phyloP scores from a whole-genome alignment of 2,888 invertebrate genomes.

The Hydraecia micacea region DNA sequence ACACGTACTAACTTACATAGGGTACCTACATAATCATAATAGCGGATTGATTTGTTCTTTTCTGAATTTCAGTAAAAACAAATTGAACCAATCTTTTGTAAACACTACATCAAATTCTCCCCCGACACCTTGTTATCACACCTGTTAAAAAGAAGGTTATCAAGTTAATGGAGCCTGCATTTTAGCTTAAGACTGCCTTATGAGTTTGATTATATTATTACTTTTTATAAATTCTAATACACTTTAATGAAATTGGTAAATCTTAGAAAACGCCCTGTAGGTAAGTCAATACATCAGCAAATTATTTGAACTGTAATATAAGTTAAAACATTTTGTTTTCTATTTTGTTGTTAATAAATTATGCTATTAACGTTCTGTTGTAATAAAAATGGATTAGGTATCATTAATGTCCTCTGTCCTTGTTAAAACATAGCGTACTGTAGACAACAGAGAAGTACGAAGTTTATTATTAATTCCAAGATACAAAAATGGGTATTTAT shows the following conservation, averaged over 20 bases:
- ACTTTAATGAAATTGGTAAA: constrained; percentile 33
- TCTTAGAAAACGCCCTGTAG: constrained; percentile 18
- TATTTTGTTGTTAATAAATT: constrained; percentile 63
- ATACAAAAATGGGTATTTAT: constrained; percentile 46
- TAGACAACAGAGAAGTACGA: constrained; percentile 38
- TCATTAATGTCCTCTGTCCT: constrained; percentile 23
- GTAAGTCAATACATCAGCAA: constrained; percentile 30
- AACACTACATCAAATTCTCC: background rate
- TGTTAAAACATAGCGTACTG: constrained; percentile 24
- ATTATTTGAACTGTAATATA: constrained; percentile 41
- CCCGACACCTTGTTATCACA: constrained; percentile 32
- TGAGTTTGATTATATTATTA: constrained; percentile 52
- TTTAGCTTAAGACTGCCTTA: constrained; percentile 64
- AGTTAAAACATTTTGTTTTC: constrained; percentile 48
- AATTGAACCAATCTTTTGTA: background rate
- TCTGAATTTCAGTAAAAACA: background rate
- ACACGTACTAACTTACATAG: background rate
- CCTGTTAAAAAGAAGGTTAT: constrained; percentile 34
- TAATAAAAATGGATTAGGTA: constrained; percentile 43
- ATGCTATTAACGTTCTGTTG: constrained; percentile 62
- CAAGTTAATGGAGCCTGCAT: constrained; percentile 58
- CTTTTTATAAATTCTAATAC: constrained; percentile 33
- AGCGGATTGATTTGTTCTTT: background rate
- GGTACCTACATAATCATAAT: background rate
- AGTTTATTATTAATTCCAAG: constrained; percentile 37